phyloP scores from a whole-genome alignment of 1,140 invertebrate genomes.

The Ladona fulva region DNA sequence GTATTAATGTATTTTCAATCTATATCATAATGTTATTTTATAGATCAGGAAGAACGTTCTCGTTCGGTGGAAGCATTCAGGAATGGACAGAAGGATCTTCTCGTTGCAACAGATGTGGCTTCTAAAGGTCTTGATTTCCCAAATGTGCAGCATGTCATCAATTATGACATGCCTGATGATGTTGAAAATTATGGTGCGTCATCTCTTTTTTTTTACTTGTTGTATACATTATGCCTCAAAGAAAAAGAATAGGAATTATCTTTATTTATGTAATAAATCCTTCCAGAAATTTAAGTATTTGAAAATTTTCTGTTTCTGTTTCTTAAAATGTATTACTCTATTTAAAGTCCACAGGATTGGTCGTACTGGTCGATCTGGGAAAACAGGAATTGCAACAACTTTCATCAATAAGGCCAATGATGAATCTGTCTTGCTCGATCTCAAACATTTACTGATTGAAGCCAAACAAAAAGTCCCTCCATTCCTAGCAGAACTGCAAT shows the following conservation, averaged over 20 bases:
- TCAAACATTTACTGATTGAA: conserved; percentile 94
- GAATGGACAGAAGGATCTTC: conserved; percentile 76
- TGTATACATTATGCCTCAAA: not conserved
- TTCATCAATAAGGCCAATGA: conserved; percentile 94
- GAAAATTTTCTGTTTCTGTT: not conserved
- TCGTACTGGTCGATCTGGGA: conserved; percentile 86
- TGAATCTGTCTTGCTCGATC: conserved; percentile 86
- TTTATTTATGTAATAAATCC: too few species aligned
- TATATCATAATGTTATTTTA: conserved; percentile 29
- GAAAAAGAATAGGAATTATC: not conserved
- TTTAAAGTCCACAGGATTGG: conserved; percentile 89
- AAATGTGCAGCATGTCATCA: conserved; percentile 97
- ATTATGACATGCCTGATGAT: conserved; percentile 99
- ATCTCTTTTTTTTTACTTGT: conserved; percentile 13
- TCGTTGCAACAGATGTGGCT: conserved; percentile 98
- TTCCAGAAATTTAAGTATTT: not conserved
- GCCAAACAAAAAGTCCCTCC: conserved; percentile 93
- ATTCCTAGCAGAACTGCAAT: conserved; percentile 85
- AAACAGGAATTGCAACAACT: conserved; percentile 89
- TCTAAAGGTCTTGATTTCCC: conserved; percentile 97
- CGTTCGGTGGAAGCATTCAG: conserved; percentile 91
- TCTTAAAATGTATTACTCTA: conserved; percentile 22
- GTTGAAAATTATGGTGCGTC: conserved; percentile 93
- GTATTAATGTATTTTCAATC: conserved; percentile 15
- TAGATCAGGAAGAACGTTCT: conserved; percentile 96